Evolutionary conservation across 2,888 invertebrate genomes (phyloP), one percentile per base, ranked within the genome.

Genomic region (Sminthurinus aureus): DNA sequence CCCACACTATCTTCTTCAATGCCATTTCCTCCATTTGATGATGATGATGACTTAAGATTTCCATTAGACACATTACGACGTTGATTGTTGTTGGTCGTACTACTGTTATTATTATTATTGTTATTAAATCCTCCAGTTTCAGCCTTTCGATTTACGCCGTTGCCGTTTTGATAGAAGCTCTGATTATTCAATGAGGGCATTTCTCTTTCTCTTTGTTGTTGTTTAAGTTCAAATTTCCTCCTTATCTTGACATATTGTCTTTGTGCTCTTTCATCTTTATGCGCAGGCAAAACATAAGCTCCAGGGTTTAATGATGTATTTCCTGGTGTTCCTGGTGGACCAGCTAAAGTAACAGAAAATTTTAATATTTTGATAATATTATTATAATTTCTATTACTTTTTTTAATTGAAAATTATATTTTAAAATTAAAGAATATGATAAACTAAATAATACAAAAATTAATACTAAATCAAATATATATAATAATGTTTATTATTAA

Each of bases 221-320:
- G 93, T 90, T 94, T 94, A 87, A 93, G 92, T 89, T 95, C 95
- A 87, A 95, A 91, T 91, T 95, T 95, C 89, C 94, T 93, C 90
- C 94, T 93, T 89, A 95, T 91, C 91, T 95, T 96, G 86, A 93
- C 93, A 90, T 94, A 94, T 90, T 95, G 95, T 86, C 94, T 91
- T 90, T 95, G 95, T 71, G 94, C 93, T 89, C 96, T 92, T 90
- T 96, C 96, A 90, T 95, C 95, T 90, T 95, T 94, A 89, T 94
- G 94, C 80, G 87, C 75, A 66, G 87, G 87, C 69, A 87, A 76
- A 18, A 82, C 81, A 76, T 87, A 87, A 13, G 84, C 81, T 74
- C 85, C 85, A 66, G 81, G 82, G 24, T 85, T 86, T 81, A 87
- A 82, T 8, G 84, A 81, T 76, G 84, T 85, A 11, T 76, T 77